Base-by-base conservation (phyloP, 2,888 invertebrate species). In the Ceraclea dissimilis region DNA sequence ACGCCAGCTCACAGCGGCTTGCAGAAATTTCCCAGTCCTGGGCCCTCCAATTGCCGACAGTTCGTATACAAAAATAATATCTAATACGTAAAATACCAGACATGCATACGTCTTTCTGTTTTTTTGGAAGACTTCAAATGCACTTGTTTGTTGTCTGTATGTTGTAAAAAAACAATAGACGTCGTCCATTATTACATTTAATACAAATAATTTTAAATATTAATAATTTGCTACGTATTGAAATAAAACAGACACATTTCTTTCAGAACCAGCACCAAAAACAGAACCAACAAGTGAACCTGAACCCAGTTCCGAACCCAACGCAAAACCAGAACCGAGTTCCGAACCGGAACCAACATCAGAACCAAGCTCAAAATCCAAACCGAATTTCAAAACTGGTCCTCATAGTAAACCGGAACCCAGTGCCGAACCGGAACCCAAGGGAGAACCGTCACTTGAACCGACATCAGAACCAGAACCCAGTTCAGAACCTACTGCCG, bases 21-120 rank as follows among this genome's bases (percentile, higher is more conserved):
- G 93, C 68, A 86, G 86, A 66, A 87, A 90, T 65, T 90, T 90
- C 69, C 93, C 93, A 0, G 76, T 84, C 0, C 49, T 78, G 1
- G 75, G 75, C 33, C 70, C 73, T 0, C 67, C 71, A 1, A 60
- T 71, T 16, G 49, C 54, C 22, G 39, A 39, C 13, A 50, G 61
- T 61, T 47, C 47, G 54, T 16, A 39, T 39, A 5, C n/a, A n/a
- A n/a, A n/a, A n/a, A n/a, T n/a, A n/a, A n/a, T n/a, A n/a, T n/a
- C 18, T n/a, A 47, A 11, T 10, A 1, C 2, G 18, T 18, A 44
- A 18, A 10, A 5, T 39, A 17, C 6, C 18, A n/a, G n/a, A n/a
- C n/a, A n/a, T n/a, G n/a, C n/a, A n/a, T n/a, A n/a, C n/a, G n/a
- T n/a, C n/a, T n/a, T n/a, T n/a, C n/a, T n/a, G n/a, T n/a, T n/a